Evolutionary conservation across 2,888 invertebrate genomes (phyloP), one percentile per base, ranked within the genome.

Genomic region (Trichopria drosophilae): DNA sequence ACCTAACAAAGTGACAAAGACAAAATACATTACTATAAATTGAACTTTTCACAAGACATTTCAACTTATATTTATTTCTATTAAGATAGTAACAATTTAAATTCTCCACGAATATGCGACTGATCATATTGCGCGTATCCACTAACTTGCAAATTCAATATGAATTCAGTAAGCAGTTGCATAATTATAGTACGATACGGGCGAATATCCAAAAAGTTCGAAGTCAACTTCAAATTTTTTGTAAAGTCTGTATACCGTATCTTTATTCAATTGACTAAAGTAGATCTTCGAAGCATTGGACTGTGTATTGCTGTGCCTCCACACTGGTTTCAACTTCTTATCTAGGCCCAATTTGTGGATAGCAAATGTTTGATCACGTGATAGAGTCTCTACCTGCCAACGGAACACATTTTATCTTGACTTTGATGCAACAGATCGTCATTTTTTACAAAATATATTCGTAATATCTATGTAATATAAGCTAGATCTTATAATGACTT

Each of bases 161-260:
- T n/a, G n/a, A n/a, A n/a, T n/a, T n/a, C n/a, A n/a, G n/a, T n/a
- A n/a, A n/a, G 57, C 40, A 12, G 57, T 60, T 4, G 73, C 73
- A 35, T 70, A 71, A 9, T 64, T 47, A 4, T 75, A 66, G 55
- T 78, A 78, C 23, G 62, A 57, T 6, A 69, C 63, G 5, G 68
- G 62, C 2, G 67, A 67, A 60, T 82, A 82, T 18, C 72, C 78
- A 66, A 82, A 82, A 48, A 82, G 64, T 59, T 77, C 74, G 60
- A 81, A 81, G 62, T 82, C 82, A 3, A 79, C 61, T 40, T 66
- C 66, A 56, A 79, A 81, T 47, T 79, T 76, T 18, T 77, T 64
- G 39, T 78, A 76, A 10, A 82, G 64, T 20, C 71, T 67, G 10
- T 59, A 37, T 6, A 79, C 65, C 53, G 74, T 71, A 4, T 63